Conservation (phyloP, 37 sponge, comb jelly and placozoan genomes). For the Petrosia ficiformis region DNA sequence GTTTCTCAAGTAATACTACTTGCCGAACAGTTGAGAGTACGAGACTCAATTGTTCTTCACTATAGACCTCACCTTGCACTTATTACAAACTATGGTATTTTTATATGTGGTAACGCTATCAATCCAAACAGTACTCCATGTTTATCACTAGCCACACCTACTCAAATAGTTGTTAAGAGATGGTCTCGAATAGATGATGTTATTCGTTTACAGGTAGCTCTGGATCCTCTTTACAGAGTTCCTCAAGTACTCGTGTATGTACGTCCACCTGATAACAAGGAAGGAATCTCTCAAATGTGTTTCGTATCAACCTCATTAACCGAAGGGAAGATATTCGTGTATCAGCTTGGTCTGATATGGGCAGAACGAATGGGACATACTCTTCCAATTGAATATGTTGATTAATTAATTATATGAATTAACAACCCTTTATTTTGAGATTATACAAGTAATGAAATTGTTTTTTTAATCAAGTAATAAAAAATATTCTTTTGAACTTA, state of each 20-base stretch:
- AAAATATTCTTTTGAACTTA: not conserved
- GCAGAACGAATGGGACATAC: constrained; percentile 21
- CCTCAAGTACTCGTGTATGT: not conserved
- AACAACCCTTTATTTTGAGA: too few relatives aligned
- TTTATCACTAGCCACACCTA: not conserved
- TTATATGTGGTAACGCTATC: constrained; percentile 16
- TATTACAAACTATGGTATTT: constrained; percentile 50
- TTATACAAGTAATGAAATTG: too few relatives aligned
- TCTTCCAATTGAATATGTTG: constrained; percentile 8
- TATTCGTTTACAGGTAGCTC: constrained; percentile 16
- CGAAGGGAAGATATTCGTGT: constrained; percentile 11
- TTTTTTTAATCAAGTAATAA: too few relatives aligned
- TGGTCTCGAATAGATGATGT: constrained; percentile 53
- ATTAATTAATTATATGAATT: too few relatives aligned
- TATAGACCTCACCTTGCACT: constrained; percentile 45
- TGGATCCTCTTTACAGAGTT: not conserved
- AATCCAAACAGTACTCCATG: not conserved
- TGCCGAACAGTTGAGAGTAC: constrained; percentile 23
- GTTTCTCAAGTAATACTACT: constrained; percentile 37
- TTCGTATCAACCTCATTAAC: constrained; percentile 19
- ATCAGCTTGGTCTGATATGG: constrained; percentile 26
- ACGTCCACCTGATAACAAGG: not conserved
- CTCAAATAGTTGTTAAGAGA: constrained; percentile 32
- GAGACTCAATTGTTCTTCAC: constrained; percentile 6
- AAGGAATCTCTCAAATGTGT: not conserved